Evolutionary conservation across 2,797 vertebrate genomes (phyloP).

Genomic region (Scolopax bukidnonensis): DNA sequence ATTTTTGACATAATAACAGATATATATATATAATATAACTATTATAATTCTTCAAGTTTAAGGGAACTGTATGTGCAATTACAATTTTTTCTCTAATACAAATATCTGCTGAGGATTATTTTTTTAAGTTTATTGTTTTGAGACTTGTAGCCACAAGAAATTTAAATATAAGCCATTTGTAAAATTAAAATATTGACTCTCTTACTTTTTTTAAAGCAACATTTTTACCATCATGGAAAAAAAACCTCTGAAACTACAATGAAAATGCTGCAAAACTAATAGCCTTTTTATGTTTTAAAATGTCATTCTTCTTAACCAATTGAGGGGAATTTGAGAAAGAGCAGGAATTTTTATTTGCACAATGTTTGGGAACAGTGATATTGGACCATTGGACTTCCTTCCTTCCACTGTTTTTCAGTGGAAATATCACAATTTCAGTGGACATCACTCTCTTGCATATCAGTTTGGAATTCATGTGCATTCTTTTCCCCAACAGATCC

Average conservation of each 20-base stretch:
- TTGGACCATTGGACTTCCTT: not conserved
- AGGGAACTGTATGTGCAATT: not conserved
- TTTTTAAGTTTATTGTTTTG: not conserved
- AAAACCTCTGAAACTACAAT: not conserved
- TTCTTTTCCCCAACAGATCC: not conserved
- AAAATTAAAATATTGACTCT: not conserved
- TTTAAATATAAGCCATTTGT: not conserved
- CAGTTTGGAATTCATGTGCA: not conserved
- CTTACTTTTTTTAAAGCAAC: not conserved
- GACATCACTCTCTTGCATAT: not conserved
- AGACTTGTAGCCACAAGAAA: not conserved
- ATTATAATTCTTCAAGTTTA: not conserved
- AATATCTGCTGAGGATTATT: not conserved
- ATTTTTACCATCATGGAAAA: not conserved
- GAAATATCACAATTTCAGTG: not conserved
- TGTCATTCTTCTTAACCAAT: not conserved
- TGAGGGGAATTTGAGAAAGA: not conserved
- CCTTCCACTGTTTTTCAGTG: not conserved
- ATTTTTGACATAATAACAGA: not conserved
- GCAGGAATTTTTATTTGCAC: not conserved
- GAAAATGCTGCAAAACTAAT: not conserved
- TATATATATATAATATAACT: not conserved
- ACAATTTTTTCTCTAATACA: not conserved
- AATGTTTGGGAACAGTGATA: not conserved
- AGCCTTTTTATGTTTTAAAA: not conserved